phyloP scores from a whole-genome alignment of 2,888 invertebrate species.

The Stramonita haemastoma region DNA sequence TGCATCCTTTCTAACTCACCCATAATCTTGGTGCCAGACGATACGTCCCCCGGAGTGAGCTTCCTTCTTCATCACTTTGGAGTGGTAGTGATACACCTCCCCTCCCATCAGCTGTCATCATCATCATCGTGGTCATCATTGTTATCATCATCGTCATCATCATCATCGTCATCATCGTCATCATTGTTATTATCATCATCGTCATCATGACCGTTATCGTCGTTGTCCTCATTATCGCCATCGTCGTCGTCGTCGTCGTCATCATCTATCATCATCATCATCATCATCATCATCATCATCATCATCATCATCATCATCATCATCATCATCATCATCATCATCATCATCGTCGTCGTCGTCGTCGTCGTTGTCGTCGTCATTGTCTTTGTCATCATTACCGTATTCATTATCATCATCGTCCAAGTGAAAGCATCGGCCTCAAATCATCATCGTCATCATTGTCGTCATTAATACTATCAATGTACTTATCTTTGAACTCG shows the following conservation, averaged over 20 bases:
- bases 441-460: no score
- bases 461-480: no score
- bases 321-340: neutral
- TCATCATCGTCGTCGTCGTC: neutral
- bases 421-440: neutral
- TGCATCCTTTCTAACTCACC: no score
- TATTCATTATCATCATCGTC: neutral
- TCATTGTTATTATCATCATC: slow-evolving; percentile 22
- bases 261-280: neutral
- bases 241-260: neutral
- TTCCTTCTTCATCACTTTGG: slow-evolving; percentile 35
- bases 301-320: neutral
- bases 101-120: slow-evolving; percentile 31
- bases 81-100: slow-evolving; percentile 33
- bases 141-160: slow-evolving; percentile 19
- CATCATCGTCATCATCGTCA: slow-evolving; percentile 31
- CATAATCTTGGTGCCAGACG: slow-evolving; percentile 33
- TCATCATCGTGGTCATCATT: slow-evolving; percentile 24
- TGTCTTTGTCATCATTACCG: neutral
- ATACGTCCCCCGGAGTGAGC: slow-evolving; percentile 15
- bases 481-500: no score
- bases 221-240: neutral
- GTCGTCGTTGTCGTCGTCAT: neutral
- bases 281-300: neutral
- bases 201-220: neutral